Base-by-base conservation (phyloP, 1,140 invertebrate species). In the Aphis craccivora region DNA sequence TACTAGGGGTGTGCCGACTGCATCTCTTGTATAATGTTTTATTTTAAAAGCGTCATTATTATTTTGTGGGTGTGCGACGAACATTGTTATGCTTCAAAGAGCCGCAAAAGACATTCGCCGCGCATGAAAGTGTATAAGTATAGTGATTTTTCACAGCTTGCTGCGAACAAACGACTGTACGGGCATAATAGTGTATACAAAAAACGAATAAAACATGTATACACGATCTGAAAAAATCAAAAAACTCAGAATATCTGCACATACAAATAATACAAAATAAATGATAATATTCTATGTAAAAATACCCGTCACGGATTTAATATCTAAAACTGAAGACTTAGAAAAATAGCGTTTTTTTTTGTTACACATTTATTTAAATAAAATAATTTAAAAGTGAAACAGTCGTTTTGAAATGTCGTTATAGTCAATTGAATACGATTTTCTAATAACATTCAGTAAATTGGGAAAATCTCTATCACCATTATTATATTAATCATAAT, bases 21-120 rank as follows among this genome's bases (percentile, higher is more conserved):
- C 30, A 18, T 67, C 60, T 67, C 60, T 60, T 60, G 14, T n/a
- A 67, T 25, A 55, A n/a, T 67, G 60, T 67, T 67, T 67, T 67
- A 67, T 67, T 67, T 67, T n/a, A 67, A 67, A 67, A 67, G 60
- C 55, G 60, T 67, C 60, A 67, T 67, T 67, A 67, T 67, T 67
- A 67, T 67, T 67, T 67, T 67, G 60, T n/a, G 60, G 30, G 30
- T 67, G 60, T 18, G 60, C 60, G 60, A n/a, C 3, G 30, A 67
- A 67, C 60, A 67, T 67, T 67, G 60, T 67, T 67, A 67, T n/a
- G 30, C 60, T 67, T n/a, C 60, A 67, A 67, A 67, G 30, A 67
- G 30, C 30, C 60, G 30, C 14, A 67, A 67, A 67, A 67, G 14
- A n/a, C 60, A 67, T 67, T 67, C 30, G 30, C 30, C 60, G 60